Evolutionary conservation across 2,797 vertebrate genomes (phyloP).

Genomic region (Myotis pilosus): DNA sequence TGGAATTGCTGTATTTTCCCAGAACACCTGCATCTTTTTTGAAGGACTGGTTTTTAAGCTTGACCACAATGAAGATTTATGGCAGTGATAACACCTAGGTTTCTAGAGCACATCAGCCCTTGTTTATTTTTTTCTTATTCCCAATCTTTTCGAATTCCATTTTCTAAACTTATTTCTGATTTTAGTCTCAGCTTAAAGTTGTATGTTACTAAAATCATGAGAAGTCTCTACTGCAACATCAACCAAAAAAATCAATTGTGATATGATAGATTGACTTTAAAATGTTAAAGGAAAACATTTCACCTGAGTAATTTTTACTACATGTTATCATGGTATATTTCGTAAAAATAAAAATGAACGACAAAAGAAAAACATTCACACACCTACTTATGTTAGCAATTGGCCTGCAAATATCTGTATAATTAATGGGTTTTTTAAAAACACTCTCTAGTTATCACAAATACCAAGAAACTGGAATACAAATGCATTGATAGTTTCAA

Average conservation of each 20-base stretch:
- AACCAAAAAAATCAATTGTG: neutral
- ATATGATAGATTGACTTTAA: conserved; percentile 33
- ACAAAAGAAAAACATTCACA: neutral
- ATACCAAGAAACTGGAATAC: neutral
- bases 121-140: conserved; percentile 40
- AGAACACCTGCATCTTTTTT: neutral
- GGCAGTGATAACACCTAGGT: conserved; percentile 84
- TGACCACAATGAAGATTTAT: conserved; percentile 93
- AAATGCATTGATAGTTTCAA: neutral
- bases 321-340: conserved; percentile 32
- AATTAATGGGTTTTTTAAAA: neutral
- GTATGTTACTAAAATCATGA: conserved; percentile 35
- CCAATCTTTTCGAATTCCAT: conserved; percentile 62
- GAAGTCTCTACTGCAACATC: neutral
- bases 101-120: neutral
- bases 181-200: conserved; percentile 51
- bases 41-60: conserved; percentile 94
- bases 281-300: conserved; percentile 12
- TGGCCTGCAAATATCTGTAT: neutral
- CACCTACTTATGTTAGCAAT: neutral
- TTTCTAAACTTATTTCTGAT: conserved; percentile 74
- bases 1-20: neutral
- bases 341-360: conserved; percentile 62
- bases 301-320: neutral
- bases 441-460: neutral